These are phyloP conservation scores for Philereme vetulata DNA, from an alignment of 2,888 invertebrate species.

Conservation along the genomic window DNA sequence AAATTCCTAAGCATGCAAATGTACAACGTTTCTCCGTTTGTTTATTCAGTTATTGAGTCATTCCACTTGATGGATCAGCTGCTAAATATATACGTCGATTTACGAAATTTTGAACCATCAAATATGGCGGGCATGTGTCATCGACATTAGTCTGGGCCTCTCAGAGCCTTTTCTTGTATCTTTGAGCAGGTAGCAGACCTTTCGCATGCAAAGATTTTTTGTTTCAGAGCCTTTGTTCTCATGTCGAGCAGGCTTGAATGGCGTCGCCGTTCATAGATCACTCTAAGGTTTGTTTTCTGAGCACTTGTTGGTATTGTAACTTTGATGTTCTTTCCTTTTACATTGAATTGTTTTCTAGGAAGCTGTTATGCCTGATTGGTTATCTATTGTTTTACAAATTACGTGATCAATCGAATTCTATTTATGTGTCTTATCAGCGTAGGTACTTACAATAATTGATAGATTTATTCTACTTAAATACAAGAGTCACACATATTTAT, in stretches of 20 bases:
- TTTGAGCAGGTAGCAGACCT: constrained; percentile 73
- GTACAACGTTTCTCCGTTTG: constrained; percentile 22
- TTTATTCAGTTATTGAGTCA: constrained; percentile 53
- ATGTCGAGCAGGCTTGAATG: constrained; percentile 51
- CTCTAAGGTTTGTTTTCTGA: constrained; percentile 50
- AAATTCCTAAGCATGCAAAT: constrained; percentile 16
- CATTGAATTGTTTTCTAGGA: constrained; percentile 35
- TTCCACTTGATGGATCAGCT: constrained; percentile 49
- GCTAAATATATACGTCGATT: constrained; percentile 50
- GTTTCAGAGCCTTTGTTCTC: constrained; percentile 57
- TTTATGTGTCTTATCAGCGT: constrained; percentile 18
- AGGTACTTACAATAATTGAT: constrained; percentile 13
- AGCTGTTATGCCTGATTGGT: constrained; percentile 21
- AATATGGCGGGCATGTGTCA: constrained; percentile 60
- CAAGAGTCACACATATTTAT: background rate
- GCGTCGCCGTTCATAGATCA: constrained; percentile 36
- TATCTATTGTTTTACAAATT: constrained; percentile 22
- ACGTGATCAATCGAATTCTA: constrained; percentile 32
- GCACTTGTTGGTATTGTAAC: constrained; percentile 55
- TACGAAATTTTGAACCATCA: constrained; percentile 41
- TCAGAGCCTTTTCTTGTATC: constrained; percentile 48
- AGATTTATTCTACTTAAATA: constrained; percentile 6
- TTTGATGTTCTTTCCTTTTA: constrained; percentile 41
- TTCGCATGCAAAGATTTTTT: constrained; percentile 65
- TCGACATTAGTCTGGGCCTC: constrained; percentile 55